Base-by-base conservation (phyloP, 1,140 invertebrate species). In the Zelostemma sp. region DNA sequence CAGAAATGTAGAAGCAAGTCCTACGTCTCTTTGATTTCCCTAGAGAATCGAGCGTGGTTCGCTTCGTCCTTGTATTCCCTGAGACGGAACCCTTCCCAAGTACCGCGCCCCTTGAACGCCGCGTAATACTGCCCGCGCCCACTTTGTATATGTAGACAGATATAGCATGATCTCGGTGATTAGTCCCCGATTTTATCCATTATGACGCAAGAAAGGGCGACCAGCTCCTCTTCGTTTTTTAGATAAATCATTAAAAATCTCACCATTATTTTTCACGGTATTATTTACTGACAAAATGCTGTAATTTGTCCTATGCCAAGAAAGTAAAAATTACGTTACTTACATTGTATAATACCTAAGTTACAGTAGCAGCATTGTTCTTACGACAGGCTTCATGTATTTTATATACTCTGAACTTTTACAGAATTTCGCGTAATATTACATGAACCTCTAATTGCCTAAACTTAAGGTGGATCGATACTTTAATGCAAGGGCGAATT, bases 1-100 rank as follows among this genome's bases (percentile, higher is more conserved):
- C 46, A 46, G 11, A 46, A 56, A 51, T 61, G 45, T 56, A 47
- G 35, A 51, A 49, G 48, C 9, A 73, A 75, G 73, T 72, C 72
- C 68, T 55, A 72, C 80, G 80, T 82, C 78, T 85, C 77, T 17
- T 73, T 85, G 82, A 85, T 84, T 85, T 85, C 82, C 83, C 82
- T 25, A 43, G 83, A 79, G 81, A 77, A 72, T 67, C 48, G 41
- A 49, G 40, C 49, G 48, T 68, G 65, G 63, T 68, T 69, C 59
- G 72, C 68, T 66, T 58, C 33, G 71, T 46, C 68, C 61, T 72
- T 69, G 50, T 76, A 73, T 69, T 73, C 68, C 60, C 71, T 69
- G 67, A 71, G 70, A 75, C 61, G 63, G 58, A 66, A 72, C 71
- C 62, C 71, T 73, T 73, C 67, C 54, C 61, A 64, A 15, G 48